Evolutionary conservation across 2,797 vertebrate genomes (phyloP).

Genomic region (Muraenolepis orangiensis): DNA sequence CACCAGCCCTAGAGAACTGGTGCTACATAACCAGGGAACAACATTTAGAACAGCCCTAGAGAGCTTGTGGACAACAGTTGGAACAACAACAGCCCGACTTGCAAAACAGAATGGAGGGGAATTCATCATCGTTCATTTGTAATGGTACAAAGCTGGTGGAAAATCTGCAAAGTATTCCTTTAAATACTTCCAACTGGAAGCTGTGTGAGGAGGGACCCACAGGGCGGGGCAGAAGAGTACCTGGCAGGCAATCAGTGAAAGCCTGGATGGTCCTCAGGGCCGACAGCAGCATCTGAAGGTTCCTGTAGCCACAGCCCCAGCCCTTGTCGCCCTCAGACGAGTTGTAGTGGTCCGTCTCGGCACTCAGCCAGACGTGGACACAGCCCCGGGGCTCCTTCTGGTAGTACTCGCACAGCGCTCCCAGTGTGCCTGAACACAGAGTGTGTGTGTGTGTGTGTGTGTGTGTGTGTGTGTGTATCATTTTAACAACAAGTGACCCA

Average conservation of each 20-base stretch:
- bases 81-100: too few relatives aligned
- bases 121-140: too few relatives aligned
- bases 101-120: too few relatives aligned
- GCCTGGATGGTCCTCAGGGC: slow-evolving; percentile 74
- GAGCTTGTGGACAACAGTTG: too few relatives aligned
- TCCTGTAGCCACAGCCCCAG: slow-evolving; percentile 96
- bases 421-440: slow-evolving; percentile 72
- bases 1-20: too few relatives aligned
- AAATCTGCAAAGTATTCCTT: too few relatives aligned
- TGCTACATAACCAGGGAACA: too few relatives aligned
- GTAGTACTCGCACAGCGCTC: slow-evolving; percentile 77
- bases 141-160: too few relatives aligned
- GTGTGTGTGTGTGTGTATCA: neutral
- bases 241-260: slow-evolving; percentile 74
- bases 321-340: slow-evolving; percentile 85
- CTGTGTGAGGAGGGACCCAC: too few relatives aligned
- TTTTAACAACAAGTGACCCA: too few relatives aligned
- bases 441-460: neutral
- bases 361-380: slow-evolving; percentile 84
- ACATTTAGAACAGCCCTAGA: too few relatives aligned
- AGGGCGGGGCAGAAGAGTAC: slow-evolving; percentile 55
- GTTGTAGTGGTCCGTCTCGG: slow-evolving; percentile 85
- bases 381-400: slow-evolving; percentile 74
- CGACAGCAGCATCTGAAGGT: slow-evolving; percentile 93
- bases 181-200: neutral